Percentiles rank a stretch among this genome's conserved stretches.
These are phyloP conservation scores for Pandemis heparana DNA, from an alignment of 2,888 invertebrate species.

Conservation along the genomic window DNA sequence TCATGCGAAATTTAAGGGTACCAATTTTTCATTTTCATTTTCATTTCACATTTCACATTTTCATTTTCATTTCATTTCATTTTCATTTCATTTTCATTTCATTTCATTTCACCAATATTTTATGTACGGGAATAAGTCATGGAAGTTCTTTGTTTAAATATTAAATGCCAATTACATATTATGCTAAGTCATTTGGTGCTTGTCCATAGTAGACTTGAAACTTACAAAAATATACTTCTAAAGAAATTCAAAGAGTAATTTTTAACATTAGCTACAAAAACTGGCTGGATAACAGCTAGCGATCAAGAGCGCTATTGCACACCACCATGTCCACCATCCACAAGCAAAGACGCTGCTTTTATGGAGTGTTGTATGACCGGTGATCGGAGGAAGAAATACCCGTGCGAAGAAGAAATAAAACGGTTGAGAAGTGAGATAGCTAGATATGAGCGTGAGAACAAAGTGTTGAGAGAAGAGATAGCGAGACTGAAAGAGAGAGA, in stretches of 20 bases:
- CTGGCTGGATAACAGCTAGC: constrained; percentile 48
- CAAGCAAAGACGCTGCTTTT: constrained; percentile 16
- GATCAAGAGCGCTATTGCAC: constrained; percentile 53
- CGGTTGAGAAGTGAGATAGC: constrained; percentile 60
- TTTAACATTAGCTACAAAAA: constrained; percentile 28
- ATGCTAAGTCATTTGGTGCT: not conserved
- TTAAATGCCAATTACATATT: not conserved
- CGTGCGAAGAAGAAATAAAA: constrained; percentile 54
- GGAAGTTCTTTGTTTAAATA: not conserved
- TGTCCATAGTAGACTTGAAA: not conserved
- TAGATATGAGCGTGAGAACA: constrained; percentile 64
- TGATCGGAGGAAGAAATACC: not conserved
- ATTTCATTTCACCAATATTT: no score
- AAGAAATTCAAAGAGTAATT: constrained; percentile 1
- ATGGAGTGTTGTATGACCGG: not conserved
- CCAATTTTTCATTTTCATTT: no score
- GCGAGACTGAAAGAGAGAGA: constrained; percentile 53
- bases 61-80: no score
- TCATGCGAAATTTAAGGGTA: no score
- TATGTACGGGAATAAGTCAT: no score
- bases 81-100: no score
- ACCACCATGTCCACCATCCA: constrained; percentile 24
- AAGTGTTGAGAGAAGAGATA: constrained; percentile 64
- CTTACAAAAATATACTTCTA: not conserved
- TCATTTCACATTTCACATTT: no score